Percentiles rank a stretch among this genome's conserved stretches.
phyloP scores from a whole-genome alignment of 2,113 vertebrate genomes.

The Odobenus rosmarus region DNA sequence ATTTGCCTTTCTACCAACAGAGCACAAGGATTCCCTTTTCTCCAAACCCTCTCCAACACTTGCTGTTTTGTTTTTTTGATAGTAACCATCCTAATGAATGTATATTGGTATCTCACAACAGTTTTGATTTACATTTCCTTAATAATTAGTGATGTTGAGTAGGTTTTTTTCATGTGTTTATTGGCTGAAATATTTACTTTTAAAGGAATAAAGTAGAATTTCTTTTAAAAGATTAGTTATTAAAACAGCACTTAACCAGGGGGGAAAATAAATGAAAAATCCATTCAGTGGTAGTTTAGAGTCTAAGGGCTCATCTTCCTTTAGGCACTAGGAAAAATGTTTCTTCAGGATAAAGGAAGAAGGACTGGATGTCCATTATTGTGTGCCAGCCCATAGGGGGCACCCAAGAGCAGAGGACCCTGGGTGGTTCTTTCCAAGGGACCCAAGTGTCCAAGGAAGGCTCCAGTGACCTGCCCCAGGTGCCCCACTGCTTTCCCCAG shows the following conservation, averaged over 20 bases:
- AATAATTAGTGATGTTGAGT: neutral
- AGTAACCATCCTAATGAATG: neutral
- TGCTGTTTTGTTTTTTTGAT: neutral
- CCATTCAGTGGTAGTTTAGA: neutral
- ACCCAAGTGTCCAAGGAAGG: neutral
- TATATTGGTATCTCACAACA: neutral
- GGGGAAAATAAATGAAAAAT: neutral
- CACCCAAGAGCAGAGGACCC: neutral
- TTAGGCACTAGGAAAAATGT: rapidly evolving
- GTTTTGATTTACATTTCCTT: neutral
- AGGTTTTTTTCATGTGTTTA: neutral
- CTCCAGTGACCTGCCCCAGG: neutral
- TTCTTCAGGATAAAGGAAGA: neutral
- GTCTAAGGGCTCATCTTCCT: neutral
- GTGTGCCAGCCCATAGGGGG: neutral
- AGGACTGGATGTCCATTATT: neutral
- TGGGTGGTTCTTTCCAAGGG: neutral
- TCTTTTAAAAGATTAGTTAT: neutral
- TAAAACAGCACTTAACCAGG: neutral
- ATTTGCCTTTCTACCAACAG: neutral
- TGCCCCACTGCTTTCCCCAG: neutral
- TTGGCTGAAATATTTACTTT: neutral
- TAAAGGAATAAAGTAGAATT: neutral
- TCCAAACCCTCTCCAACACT: neutral
- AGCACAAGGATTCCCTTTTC: neutral